Evolutionary conservation across 2,888 invertebrate genomes (phyloP).

Genomic region (Rhyacophila evoluta): DNA sequence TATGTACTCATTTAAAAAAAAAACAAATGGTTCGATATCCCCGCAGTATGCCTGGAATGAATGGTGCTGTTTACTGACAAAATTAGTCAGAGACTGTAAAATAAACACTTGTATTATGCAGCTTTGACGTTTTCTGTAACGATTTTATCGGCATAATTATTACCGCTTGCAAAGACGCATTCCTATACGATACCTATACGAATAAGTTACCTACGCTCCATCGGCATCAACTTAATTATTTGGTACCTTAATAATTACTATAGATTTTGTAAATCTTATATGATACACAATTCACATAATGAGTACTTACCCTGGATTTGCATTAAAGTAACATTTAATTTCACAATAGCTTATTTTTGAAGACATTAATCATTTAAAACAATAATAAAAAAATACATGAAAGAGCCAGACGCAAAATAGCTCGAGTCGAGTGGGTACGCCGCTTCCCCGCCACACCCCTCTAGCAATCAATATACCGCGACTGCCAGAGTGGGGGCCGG

Average conservation of each 20-base stretch:
- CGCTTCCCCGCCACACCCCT: conserved; percentile 66
- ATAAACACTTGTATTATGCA: neutral
- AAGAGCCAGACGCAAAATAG: conserved; percentile 73
- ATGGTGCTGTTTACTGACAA: neutral
- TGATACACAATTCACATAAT: conserved; percentile 33
- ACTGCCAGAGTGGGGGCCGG: conserved; percentile 46
- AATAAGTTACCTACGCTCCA: conserved; percentile 59
- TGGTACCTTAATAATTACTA: conserved; percentile 41
- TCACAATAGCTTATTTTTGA: conserved; percentile 38
- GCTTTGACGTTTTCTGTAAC: conserved; percentile 2
- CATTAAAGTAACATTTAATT: conserved; percentile 39
- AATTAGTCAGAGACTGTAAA: neutral
- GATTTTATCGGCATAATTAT: conserved; percentile 8
- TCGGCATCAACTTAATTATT: conserved; percentile 45
- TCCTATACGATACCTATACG: conserved; percentile 72
- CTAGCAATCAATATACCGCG: conserved; percentile 56
- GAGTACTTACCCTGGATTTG: conserved; percentile 40
- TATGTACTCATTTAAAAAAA: neutral
- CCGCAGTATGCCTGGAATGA: neutral
- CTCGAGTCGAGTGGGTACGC: conserved; percentile 73
- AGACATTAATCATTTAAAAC: conserved; percentile 61
- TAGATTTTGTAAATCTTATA: conserved; percentile 32
- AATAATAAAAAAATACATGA: conserved; percentile 70
- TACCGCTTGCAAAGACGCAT: conserved; percentile 66
- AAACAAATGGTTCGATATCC: neutral